A percentile compares a stretch with the other conserved stretches of the same genome.
These are phyloP conservation scores for Trachops cirrhosus DNA, from an alignment of 2,797 vertebrate species.

Conservation along the genomic window DNA sequence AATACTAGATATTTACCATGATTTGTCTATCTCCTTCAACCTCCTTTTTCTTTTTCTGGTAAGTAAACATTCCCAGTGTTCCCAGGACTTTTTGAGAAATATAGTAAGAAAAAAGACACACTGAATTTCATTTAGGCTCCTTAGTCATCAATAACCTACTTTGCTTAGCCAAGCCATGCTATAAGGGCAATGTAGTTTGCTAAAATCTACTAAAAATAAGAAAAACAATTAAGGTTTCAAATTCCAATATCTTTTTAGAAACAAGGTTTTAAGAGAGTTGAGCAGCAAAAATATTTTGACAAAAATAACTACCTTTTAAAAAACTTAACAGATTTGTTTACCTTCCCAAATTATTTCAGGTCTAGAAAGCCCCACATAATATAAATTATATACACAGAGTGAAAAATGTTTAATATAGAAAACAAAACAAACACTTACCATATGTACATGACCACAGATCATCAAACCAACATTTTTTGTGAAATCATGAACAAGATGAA, in stretches of 20 bases:
- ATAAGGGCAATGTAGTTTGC: neutral
- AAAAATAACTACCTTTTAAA: neutral
- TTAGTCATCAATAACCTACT: neutral
- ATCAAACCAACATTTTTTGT: conserved; percentile 98
- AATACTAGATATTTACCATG: neutral
- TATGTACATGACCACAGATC: conserved; percentile 96
- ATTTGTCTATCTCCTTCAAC: neutral
- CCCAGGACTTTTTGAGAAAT: neutral
- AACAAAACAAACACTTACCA: conserved; percentile 84
- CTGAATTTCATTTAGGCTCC: neutral
- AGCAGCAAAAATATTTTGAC: neutral
- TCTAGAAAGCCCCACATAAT: neutral
- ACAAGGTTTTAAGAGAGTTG: neutral
- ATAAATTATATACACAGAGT: neutral
- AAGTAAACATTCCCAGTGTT: neutral
- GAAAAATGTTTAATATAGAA: neutral
- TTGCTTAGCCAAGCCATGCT: neutral
- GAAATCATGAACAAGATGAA: conserved; percentile 95
- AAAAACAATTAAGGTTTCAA: neutral
- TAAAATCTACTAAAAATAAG: conserved; percentile 13
- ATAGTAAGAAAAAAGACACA: neutral
- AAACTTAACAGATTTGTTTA: neutral
- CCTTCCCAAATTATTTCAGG: neutral
- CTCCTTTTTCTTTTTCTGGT: neutral
- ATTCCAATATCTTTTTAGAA: neutral